Base-by-base conservation (phyloP, 2,797 vertebrate species). In the Tiaroga cobitis region DNA sequence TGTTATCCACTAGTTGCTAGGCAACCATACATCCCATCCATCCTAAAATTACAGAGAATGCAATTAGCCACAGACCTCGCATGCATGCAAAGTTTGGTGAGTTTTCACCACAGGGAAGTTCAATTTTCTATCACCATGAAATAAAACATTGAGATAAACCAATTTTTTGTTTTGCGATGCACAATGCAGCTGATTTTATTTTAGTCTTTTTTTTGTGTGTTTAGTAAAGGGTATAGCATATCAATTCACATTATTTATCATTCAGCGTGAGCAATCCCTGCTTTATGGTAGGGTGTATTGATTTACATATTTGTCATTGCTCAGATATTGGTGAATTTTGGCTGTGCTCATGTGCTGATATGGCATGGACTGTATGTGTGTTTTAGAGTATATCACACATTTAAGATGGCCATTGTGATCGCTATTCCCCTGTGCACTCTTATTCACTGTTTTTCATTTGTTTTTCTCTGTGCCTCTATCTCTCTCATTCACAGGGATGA, bases 401-500 rank as follows among this genome's bases (percentile, higher is more conserved):
- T n/a, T 32, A 61, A 61, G 75, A 34, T 82, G 82, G 75, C 69
- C 56, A 67, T 83, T 83, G 43, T 69, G 37, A 21, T 70, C 19
- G 34, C 61, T 51, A 2, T 69, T 26, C 65, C 63, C 26, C 5
- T 84, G 29, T 16, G n/a, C 41, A 26, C 69, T 51, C 29, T 69
- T 29, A 26, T 39, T 80, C 43, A 63, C 24, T 51, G 24, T 69
- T 84, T 72, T 80, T 32, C 13, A n/a, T 51, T 72, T 73, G 6
- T 29, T 72, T 84, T 16, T 68, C 34, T 73, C 21, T 77, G 5
- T 65, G 18, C 51, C 49, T 43, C 15, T 81, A 41, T 76, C 39
- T 86, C 34, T 84, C 43, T 81, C 54, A 49, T 79, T 92, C 92
- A 91, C 93, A 99, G 98, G 94, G 96, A 99, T 93, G 97, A 99